Conservation (phyloP, 2,113 vertebrate species). For the Cavia aperea region DNA sequence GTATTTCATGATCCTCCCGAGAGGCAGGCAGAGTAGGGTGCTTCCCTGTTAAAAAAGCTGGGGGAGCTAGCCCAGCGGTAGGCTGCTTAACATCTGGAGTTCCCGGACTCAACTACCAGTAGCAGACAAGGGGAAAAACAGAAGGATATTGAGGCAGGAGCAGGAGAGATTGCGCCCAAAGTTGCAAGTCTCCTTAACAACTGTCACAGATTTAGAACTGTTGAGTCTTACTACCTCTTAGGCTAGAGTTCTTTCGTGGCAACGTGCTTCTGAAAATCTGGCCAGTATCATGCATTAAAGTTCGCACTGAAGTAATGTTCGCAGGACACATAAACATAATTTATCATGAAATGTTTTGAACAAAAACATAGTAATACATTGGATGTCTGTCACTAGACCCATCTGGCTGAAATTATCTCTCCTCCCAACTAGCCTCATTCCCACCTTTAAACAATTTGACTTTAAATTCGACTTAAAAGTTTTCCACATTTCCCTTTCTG, state of each 20-base stretch:
- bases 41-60: accelerated
- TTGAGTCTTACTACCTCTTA: not conserved
- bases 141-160: not conserved
- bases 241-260: not conserved
- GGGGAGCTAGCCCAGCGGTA: not conserved
- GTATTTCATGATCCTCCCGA: not conserved
- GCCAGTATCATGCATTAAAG: not conserved
- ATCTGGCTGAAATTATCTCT: not conserved
- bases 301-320: not conserved
- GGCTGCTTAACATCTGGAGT: not conserved
- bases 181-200: not conserved
- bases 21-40: not conserved
- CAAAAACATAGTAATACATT: not conserved
- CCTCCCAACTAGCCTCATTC: not conserved
- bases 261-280: not conserved
- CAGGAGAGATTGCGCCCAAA: not conserved
- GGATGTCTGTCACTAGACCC: not conserved
- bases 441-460: not conserved
- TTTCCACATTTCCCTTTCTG: not conserved
- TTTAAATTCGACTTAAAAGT: not conserved
- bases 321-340: not conserved
- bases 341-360: not conserved
- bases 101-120: not conserved
- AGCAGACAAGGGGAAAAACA: not conserved
- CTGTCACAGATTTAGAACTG: not conserved